These are phyloP conservation scores for Sebastiscus tertius DNA, from an alignment of 2,797 vertebrate genomes.

Conservation along the genomic window DNA sequence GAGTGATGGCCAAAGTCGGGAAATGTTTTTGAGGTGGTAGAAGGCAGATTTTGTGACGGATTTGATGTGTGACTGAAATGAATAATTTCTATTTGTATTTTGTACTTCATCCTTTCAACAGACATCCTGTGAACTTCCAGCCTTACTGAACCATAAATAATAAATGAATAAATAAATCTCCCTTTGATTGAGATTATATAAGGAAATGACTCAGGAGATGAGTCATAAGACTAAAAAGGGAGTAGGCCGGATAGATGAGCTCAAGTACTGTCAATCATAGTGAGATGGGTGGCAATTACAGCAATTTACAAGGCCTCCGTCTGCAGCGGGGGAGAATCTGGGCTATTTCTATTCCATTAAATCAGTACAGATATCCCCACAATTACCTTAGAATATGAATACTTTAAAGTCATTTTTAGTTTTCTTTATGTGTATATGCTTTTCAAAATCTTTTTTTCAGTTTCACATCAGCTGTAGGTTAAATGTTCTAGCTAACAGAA, in stretches of 20 bases:
- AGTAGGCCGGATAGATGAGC: not conserved
- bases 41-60: too few species aligned
- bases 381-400: not conserved
- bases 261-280: not conserved
- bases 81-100: not conserved
- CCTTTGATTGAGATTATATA: not conserved
- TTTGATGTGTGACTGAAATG: too few species aligned
- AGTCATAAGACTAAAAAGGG: not conserved
- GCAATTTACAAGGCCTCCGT: not conserved
- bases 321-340: not conserved
- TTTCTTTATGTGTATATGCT: not conserved
- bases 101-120: not conserved
- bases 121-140: not conserved
- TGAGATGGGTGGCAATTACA: not conserved
- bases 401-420: not conserved
- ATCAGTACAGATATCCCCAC: not conserved
- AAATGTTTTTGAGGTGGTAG: too few species aligned
- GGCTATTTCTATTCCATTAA: not conserved
- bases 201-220: constrained; percentile 23
- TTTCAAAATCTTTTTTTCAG: not conserved
- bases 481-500: not conserved
- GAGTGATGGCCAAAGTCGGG: too few species aligned
- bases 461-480: not conserved
- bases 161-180: not conserved
- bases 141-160: not conserved